Evolutionary conservation across 2,888 invertebrate species (phyloP).

Genomic region (Exephanes ischioxanthus): DNA sequence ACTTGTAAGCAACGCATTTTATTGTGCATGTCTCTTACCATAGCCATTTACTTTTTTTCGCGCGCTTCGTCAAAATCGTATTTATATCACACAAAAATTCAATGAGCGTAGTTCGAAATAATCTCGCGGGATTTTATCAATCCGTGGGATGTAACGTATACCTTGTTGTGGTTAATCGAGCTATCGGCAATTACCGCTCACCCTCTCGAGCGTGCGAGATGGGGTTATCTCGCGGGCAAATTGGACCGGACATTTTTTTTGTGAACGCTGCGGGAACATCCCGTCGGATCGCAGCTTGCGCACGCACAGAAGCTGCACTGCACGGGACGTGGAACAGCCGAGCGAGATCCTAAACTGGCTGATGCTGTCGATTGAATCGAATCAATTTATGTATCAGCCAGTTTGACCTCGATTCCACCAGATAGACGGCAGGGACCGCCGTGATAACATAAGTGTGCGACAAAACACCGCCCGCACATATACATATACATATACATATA

Average conservation of each 20-base stretch:
- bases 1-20: no score
- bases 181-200: constrained; percentile 37
- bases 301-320: background rate
- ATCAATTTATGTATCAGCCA: constrained; percentile 67
- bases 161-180: background rate
- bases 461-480: background rate
- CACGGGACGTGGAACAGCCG: constrained; percentile 24
- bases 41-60: background rate
- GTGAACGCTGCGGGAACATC: constrained; percentile 16
- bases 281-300: constrained; percentile 4
- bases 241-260: constrained; percentile 54
- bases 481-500: constrained; percentile 4
- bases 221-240: constrained; percentile 37
- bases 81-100: background rate
- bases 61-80: background rate
- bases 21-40: no score
- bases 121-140: background rate
- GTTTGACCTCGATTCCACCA: constrained; percentile 63
- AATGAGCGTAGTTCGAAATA: background rate
- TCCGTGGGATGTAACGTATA: background rate
- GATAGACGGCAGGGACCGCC: constrained; percentile 31
- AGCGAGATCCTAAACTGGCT: constrained; percentile 45
- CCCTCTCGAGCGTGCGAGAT: constrained; percentile 30
- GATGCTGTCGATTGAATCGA: constrained; percentile 67
- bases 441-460: constrained; percentile 44